Conservation (phyloP, 2,888 invertebrate species). For the Teleiodes luculella region DNA sequence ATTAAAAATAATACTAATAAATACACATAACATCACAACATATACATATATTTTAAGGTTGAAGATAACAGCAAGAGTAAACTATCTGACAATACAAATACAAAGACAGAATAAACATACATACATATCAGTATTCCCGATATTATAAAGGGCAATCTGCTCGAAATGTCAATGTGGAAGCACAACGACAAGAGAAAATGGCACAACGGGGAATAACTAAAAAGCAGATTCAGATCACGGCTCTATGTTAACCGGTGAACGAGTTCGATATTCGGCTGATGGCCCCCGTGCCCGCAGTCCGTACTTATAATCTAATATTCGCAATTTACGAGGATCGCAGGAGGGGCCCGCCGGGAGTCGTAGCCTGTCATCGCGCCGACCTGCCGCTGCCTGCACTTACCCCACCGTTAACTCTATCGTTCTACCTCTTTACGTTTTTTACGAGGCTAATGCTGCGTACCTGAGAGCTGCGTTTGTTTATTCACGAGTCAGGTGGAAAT, state of each 20-base stretch:
- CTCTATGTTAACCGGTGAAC: conserved; percentile 56
- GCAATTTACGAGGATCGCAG: conserved; percentile 76
- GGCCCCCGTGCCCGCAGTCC: conserved; percentile 64
- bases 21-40: no score
- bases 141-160: conserved; percentile 7
- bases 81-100: neutral
- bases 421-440: conserved; percentile 48
- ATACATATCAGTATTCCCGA: neutral
- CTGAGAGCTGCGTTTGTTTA: conserved; percentile 10
- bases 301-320: conserved; percentile 78
- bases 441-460: conserved; percentile 41
- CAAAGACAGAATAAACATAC: neutral
- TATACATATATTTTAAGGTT: no score
- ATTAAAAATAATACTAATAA: no score
- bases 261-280: conserved; percentile 70
- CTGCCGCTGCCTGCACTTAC: conserved; percentile 68
- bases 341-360: conserved; percentile 64
- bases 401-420: conserved; percentile 54
- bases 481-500: conserved; percentile 12
- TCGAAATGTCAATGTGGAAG: conserved; percentile 16
- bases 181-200: conserved; percentile 32
- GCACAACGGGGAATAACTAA: conserved; percentile 48
- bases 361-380: conserved; percentile 69
- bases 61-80: neutral
- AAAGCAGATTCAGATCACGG: conserved; percentile 70